Conservation (phyloP, 2,888 invertebrate species). For the Epiblema foenella region DNA sequence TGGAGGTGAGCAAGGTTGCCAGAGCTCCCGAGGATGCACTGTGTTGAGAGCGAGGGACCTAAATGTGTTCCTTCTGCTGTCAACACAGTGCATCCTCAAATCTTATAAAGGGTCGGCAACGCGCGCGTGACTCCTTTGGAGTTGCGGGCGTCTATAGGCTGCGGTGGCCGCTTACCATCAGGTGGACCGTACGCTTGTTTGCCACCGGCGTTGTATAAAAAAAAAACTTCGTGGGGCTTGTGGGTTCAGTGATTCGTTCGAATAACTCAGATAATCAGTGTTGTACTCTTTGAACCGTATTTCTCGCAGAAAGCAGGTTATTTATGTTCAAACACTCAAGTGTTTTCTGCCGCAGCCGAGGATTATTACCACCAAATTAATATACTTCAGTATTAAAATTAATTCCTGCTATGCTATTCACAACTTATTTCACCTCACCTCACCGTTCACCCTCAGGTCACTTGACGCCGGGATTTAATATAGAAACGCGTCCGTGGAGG, state of each 20-base stretch:
- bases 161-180: too few relatives aligned
- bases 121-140: too few relatives aligned
- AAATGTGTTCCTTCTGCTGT: too few relatives aligned
- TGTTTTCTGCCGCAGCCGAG: neutral
- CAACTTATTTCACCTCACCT: neutral
- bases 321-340: neutral
- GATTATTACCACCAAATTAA: slow-evolving; percentile 33
- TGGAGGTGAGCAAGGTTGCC: too few relatives aligned
- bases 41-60: too few relatives aligned
- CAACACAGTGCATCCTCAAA: too few relatives aligned
- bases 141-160: too few relatives aligned
- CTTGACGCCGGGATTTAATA: neutral
- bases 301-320: neutral
- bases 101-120: too few relatives aligned
- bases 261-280: neutral
- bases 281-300: neutral
- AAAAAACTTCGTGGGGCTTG: too few relatives aligned
- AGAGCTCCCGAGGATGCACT: too few relatives aligned
- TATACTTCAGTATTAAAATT: slow-evolving; percentile 40
- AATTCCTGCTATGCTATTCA: slow-evolving; percentile 23
- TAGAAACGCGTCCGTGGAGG: neutral
- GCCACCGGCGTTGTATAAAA: too few relatives aligned
- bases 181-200: too few relatives aligned
- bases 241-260: neutral
- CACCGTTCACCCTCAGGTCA: neutral